phyloP scores from a whole-genome alignment of 2,113 vertebrate genomes.

The Calyptomena viridis region DNA sequence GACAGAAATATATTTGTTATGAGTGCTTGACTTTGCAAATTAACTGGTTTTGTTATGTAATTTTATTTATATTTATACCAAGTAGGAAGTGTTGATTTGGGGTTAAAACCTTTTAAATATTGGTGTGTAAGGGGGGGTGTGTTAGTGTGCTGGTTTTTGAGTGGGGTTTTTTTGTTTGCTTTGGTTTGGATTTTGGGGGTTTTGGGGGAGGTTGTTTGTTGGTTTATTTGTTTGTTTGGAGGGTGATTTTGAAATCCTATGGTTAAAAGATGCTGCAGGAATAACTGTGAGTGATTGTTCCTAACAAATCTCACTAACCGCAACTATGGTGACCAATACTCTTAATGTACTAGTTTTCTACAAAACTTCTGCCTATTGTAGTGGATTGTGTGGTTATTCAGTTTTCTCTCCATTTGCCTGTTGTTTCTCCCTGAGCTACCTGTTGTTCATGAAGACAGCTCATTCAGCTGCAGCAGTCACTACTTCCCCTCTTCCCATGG shows the following conservation, averaged over 20 bases:
- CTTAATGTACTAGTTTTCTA: not conserved
- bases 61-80: not conserved
- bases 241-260: not conserved
- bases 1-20: not conserved
- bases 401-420: not conserved
- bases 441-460: not conserved
- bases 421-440: not conserved
- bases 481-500: not conserved
- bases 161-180: no score
- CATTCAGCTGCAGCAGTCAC: not conserved
- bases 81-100: not conserved
- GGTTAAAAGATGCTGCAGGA: not conserved
- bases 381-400: not conserved
- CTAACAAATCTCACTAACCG: not conserved
- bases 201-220: not conserved
- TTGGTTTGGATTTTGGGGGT: not conserved
- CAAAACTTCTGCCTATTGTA: not conserved
- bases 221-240: no score
- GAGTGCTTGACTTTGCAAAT: not conserved
- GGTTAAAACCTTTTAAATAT: not conserved
- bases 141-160: not conserved
- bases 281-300: not conserved
- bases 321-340: not conserved
- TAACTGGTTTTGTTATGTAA: not conserved
- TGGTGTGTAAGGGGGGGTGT: not conserved